Evolutionary conservation across 2,797 vertebrate species (phyloP).

Genomic region (Hapalemur alaotrensis): DNA sequence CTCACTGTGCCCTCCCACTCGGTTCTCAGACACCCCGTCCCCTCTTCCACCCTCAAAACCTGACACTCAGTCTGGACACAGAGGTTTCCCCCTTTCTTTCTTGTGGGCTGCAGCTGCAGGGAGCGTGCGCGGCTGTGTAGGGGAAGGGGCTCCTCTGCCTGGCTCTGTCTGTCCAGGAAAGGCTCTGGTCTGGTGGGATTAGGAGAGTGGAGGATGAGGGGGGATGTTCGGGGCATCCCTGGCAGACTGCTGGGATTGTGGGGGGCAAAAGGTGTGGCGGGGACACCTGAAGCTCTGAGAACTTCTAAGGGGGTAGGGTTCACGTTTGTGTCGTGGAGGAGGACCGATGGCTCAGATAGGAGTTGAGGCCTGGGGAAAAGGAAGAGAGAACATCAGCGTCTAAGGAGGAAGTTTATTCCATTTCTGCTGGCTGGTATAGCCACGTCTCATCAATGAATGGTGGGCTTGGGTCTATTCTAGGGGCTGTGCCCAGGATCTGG

Average conservation of each 20-base stretch:
- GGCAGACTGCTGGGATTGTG: background rate
- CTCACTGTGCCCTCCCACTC: background rate
- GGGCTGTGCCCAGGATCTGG: background rate
- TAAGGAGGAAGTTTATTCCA: background rate
- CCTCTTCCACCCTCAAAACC: background rate
- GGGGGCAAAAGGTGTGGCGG: background rate
- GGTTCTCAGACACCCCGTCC: background rate
- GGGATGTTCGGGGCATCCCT: background rate
- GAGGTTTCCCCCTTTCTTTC: background rate
- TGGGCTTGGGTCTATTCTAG: background rate
- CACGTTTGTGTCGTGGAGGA: background rate
- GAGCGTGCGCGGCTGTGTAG: accelerated
- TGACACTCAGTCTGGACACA: background rate
- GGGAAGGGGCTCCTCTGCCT: background rate
- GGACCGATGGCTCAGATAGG: background rate
- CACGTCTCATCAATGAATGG: accelerated
- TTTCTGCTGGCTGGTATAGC: background rate
- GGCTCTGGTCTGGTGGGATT: background rate
- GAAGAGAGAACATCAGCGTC: background rate
- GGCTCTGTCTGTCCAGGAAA: background rate
- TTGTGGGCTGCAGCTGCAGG: background rate
- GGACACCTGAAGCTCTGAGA: background rate
- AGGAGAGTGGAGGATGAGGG: background rate
- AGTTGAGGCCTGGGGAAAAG: too few species aligned
- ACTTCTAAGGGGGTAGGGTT: too few species aligned